phyloP scores from a whole-genome alignment of 2,797 vertebrate species.

The Sus cebifrons region DNA sequence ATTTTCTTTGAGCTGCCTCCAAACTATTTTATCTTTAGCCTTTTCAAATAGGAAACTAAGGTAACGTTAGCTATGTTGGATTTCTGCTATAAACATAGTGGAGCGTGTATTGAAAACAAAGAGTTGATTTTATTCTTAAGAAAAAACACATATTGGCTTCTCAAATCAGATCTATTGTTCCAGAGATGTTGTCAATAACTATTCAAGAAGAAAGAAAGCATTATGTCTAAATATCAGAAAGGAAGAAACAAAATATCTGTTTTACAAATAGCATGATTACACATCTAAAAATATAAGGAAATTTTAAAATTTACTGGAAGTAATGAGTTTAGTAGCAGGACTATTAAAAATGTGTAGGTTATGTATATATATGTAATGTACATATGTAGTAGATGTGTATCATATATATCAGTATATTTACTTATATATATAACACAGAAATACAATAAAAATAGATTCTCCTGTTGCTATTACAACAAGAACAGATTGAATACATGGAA shows the following conservation, averaged over 20 bases:
- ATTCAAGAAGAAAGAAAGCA: conserved; percentile 34
- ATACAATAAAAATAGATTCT: conserved; percentile 35
- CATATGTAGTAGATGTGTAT: neutral
- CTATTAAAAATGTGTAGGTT: neutral
- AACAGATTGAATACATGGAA: neutral
- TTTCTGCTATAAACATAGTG: neutral
- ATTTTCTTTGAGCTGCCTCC: neutral
- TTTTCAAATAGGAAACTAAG: conserved; percentile 39
- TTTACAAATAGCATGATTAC: conserved; percentile 12
- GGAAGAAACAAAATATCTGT: conserved; percentile 14
- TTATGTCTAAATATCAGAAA: conserved; percentile 20
- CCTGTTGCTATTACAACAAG: conserved; percentile 6
- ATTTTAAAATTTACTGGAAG: conserved; percentile 28
- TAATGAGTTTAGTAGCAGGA: neutral
- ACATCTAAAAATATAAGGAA: conserved; percentile 48
- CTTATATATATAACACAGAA: neutral
- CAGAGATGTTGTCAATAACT: conserved; percentile 12
- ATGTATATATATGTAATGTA: neutral
- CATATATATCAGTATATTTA: neutral
- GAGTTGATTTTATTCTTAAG: conserved; percentile 33
- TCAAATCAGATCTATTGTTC: conserved; percentile 4
- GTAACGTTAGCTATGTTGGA: neutral
- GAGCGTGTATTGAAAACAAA: conserved; percentile 20
- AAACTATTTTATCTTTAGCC: conserved; percentile 13
- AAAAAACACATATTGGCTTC: conserved; percentile 7